phyloP scores from a whole-genome alignment of 2,888 invertebrate genomes.

The Brenthis hecate region DNA sequence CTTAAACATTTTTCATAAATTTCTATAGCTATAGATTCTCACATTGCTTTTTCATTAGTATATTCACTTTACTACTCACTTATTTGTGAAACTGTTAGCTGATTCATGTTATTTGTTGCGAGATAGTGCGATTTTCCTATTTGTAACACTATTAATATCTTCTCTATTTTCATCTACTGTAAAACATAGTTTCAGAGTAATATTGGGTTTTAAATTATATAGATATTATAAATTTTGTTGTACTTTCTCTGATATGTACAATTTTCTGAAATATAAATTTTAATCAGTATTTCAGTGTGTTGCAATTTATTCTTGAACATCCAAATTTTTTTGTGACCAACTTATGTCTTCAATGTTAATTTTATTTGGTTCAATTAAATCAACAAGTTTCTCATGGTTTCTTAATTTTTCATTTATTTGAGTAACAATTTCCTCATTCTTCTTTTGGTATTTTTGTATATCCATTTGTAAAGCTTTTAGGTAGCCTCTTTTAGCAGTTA shows the following conservation, averaged over 20 bases:
- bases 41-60: constrained; percentile 37
- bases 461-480: constrained; percentile 71
- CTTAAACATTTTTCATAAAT: constrained; percentile 26
- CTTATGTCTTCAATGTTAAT: constrained; percentile 52
- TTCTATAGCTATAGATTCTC: constrained; percentile 26
- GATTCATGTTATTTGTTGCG: constrained; percentile 55
- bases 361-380: constrained; percentile 47
- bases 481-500: constrained; percentile 70
- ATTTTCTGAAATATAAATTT: constrained; percentile 81
- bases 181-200: constrained; percentile 61
- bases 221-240: constrained; percentile 71
- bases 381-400: constrained; percentile 56
- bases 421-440: constrained; percentile 63
- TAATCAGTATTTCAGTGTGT: constrained; percentile 63
- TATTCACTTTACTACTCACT: constrained; percentile 34
- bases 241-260: constrained; percentile 78
- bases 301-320: constrained; percentile 53
- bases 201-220: constrained; percentile 62
- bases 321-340: constrained; percentile 60
- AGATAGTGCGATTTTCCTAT: constrained; percentile 51
- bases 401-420: constrained; percentile 63
- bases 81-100: constrained; percentile 57
- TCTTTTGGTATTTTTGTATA: constrained; percentile 71
- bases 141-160: constrained; percentile 61
- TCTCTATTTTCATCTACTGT: constrained; percentile 72